phyloP scores from a whole-genome alignment of 2,797 vertebrate species.

The Coranthus polyacanthus region DNA sequence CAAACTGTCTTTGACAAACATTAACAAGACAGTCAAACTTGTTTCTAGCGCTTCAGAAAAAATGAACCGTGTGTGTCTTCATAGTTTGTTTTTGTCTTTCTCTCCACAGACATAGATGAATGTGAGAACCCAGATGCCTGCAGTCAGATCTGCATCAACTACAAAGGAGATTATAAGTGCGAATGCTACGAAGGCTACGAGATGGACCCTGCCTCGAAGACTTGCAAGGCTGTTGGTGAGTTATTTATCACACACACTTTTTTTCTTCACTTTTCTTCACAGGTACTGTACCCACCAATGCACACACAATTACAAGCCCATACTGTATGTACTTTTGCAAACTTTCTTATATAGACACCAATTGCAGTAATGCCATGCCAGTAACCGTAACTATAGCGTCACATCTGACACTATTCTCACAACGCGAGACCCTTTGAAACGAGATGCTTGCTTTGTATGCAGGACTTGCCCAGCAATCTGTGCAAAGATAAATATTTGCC shows the following conservation, averaged over 20 bases:
- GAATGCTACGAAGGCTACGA: slow-evolving; percentile 97
- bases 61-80: neutral
- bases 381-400: slow-evolving; percentile 42
- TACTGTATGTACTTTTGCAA: slow-evolving; percentile 12
- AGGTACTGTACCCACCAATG: neutral
- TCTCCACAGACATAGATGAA: slow-evolving; percentile 92
- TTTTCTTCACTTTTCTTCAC: neutral
- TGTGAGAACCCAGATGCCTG: slow-evolving; percentile 96
- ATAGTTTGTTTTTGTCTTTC: slow-evolving; percentile 15
- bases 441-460: slow-evolving; percentile 71
- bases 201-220: slow-evolving; percentile 95
- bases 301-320: slow-evolving; percentile 10
- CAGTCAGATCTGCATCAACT: slow-evolving; percentile 99
- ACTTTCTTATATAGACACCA: slow-evolving; percentile 27
- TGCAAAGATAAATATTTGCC: slow-evolving; percentile 83
- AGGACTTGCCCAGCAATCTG: slow-evolving; percentile 65
- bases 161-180: slow-evolving; percentile 98
- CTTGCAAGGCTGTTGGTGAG: slow-evolving; percentile 98
- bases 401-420: slow-evolving; percentile 57
- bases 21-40: too few relatives aligned
- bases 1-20: neutral
- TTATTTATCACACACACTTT: slow-evolving; percentile 30
- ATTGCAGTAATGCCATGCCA: slow-evolving; percentile 33
- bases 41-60: too few relatives aligned
- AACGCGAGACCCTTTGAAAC: slow-evolving; percentile 50